Evolutionary conservation across 2,113 vertebrate species (phyloP), one percentile per base, ranked within the genome.

Genomic region (Cinclus mexicanus): DNA sequence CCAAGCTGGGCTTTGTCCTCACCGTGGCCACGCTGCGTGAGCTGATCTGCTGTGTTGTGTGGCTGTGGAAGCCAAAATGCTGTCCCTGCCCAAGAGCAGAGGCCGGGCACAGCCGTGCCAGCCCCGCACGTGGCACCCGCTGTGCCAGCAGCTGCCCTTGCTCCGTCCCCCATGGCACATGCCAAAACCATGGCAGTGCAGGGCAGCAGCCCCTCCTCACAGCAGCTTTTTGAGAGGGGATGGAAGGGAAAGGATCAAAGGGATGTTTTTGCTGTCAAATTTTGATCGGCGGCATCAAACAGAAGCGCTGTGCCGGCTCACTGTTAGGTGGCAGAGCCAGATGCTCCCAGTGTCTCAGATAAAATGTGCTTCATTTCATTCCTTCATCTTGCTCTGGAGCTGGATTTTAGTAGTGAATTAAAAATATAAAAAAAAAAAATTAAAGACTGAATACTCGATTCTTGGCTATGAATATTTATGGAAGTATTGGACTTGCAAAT

Each of bases 381-480:
- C 67, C 39, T 26, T 53, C 79, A 63, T 22, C 81, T 76, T 25
- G 10, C 55, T 94, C 77, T n/a, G 42, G 57, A 95, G 68, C 24
- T 9, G 22, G n/a, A 14, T 77, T 87, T 69, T 10, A 56, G 74
- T 28, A 50, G 71, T 68, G 78, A 82, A 91, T 94, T 91, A 80
- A 69, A 92, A 76, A 53, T 70, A 70, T 9, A 1, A 9, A 84
- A 26, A 37, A 84, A 26, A 37, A 37, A 60, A 76, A 69, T 14
- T 55, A 55, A 75, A 55, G 61, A 12, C 52, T 88, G 56, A 72
- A 53, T 86, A 42, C 41, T 88, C 12, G 6, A 23, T 65, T 18
- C 25, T 86, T 61, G 50, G 49, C 74, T 65, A 85, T 97, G 95
- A 97, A 97, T 97, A 97, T 97, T 93, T 97, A 97, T 90, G 63